Evolutionary conservation across 2,797 vertebrate genomes (phyloP).

Genomic region (Sebastes flavidus): DNA sequence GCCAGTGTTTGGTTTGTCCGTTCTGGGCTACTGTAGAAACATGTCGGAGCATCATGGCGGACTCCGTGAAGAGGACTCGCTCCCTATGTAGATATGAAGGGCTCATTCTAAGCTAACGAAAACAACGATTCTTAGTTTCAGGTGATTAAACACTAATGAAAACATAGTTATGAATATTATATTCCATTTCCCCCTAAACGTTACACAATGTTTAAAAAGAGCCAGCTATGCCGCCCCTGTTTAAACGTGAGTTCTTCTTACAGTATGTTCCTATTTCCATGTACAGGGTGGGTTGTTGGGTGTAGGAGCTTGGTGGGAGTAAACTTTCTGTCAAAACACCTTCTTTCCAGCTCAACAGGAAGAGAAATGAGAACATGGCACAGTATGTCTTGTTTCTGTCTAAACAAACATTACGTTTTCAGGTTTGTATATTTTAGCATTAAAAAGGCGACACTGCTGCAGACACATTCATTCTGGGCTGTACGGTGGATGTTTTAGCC

Average conservation of each 20-base stretch:
- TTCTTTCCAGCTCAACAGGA: slow-evolving; percentile 12
- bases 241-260: background rate
- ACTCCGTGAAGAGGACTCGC: no score
- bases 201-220: background rate
- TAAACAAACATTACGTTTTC: slow-evolving; percentile 42
- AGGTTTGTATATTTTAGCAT: slow-evolving; percentile 40
- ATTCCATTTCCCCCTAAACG: no score
- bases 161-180: no score
- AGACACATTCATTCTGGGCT: slow-evolving; percentile 32
- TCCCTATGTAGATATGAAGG: no score
- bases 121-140: no score
- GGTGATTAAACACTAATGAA: no score
- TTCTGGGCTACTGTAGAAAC: no score
- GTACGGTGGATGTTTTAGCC: slow-evolving; percentile 25
- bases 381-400: slow-evolving; percentile 35
- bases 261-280: background rate
- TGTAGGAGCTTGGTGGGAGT: background rate
- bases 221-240: background rate
- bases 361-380: slow-evolving; percentile 37
- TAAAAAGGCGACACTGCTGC: slow-evolving; percentile 26
- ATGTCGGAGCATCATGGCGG: rapidly evolving
- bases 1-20: no score
- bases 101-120: no score
- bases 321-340: slow-evolving; percentile 17
- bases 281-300: background rate